Evolutionary conservation across 2,888 invertebrate genomes (phyloP).

Genomic region (Chrysolina haemoptera): DNA sequence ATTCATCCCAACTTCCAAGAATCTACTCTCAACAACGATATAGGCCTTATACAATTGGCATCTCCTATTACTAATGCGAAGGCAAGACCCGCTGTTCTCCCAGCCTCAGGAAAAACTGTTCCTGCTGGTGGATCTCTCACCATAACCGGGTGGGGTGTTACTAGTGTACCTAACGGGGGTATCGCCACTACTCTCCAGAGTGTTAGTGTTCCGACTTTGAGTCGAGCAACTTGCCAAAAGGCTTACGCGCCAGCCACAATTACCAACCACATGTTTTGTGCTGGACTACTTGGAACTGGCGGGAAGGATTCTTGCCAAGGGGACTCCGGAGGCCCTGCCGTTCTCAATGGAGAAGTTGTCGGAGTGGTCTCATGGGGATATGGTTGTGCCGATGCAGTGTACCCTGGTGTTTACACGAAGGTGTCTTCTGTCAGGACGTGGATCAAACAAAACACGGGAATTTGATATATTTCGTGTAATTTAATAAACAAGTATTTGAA

Average conservation of each 20-base stretch:
- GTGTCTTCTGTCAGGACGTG: constrained; percentile 48
- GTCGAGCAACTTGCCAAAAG: constrained; percentile 3
- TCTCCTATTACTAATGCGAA: constrained; percentile 1
- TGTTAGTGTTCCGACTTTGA: constrained; percentile 10
- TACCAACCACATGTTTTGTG: constrained; percentile 72
- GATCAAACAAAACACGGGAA: constrained; percentile 30
- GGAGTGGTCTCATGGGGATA: constrained; percentile 59
- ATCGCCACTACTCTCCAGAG: constrained; percentile 1
- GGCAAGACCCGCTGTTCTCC: constrained; percentile 21
- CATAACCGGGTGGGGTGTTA: constrained; percentile 31
- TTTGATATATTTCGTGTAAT: background rate
- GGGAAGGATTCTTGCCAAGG: constrained; percentile 67
- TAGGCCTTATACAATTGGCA: constrained; percentile 37
- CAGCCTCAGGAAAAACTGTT: constrained; percentile 21
- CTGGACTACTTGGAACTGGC: constrained; percentile 69
- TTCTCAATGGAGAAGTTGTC: constrained; percentile 45
- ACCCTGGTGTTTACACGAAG: constrained; percentile 58
- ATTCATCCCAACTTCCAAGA: constrained; percentile 36
- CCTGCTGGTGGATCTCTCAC: constrained; percentile 30
- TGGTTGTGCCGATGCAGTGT: constrained; percentile 54
- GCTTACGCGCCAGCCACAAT: background rate
- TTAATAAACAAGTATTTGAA: too few species aligned
- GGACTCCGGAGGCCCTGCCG: constrained; percentile 58
- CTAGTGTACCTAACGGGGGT: background rate
- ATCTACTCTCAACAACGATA: constrained; percentile 36